Conservation (phyloP, 2,113 vertebrate species). For the Pomatorhinus ruficollis region DNA sequence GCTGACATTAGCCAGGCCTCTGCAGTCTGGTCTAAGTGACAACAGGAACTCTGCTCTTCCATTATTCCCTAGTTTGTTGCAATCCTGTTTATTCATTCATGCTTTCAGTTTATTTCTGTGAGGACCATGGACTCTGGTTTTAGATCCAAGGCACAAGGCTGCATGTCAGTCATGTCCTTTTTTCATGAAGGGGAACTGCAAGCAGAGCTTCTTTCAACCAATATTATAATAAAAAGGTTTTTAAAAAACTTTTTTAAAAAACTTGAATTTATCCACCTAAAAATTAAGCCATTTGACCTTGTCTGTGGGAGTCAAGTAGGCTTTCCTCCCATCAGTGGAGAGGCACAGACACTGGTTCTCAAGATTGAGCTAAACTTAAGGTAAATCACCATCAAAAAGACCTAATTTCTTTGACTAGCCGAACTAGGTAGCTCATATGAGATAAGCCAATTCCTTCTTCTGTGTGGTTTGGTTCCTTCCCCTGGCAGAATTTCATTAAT, state of each 20-base stretch:
- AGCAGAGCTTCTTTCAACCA: not conserved
- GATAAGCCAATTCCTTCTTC: not conserved
- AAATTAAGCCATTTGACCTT: not conserved
- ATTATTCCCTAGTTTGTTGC: not conserved
- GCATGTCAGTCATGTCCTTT: not conserved
- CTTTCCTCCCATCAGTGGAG: not conserved
- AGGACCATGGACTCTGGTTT: not conserved
- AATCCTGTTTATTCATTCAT: slow-evolving; percentile 4
- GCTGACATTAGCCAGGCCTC: not conserved
- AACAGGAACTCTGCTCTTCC: not conserved
- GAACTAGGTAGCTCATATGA: not conserved
- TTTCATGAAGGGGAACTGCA: not conserved
- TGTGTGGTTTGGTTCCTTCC: not conserved
- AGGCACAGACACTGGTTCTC: not conserved
- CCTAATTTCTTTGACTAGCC: not conserved
- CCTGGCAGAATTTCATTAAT: not conserved
- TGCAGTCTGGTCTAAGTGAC: not conserved
- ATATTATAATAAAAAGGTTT: not conserved
- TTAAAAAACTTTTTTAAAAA: too few species aligned
- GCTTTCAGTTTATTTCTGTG: not conserved
- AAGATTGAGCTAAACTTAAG: not conserved
- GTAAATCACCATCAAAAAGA: not conserved
- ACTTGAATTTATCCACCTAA: not conserved
- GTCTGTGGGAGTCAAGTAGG: not conserved
- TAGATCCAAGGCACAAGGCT: not conserved